These are phyloP conservation scores for Leucophenga montana DNA, from an alignment of 2,888 invertebrate genomes.

Conservation along the genomic window DNA sequence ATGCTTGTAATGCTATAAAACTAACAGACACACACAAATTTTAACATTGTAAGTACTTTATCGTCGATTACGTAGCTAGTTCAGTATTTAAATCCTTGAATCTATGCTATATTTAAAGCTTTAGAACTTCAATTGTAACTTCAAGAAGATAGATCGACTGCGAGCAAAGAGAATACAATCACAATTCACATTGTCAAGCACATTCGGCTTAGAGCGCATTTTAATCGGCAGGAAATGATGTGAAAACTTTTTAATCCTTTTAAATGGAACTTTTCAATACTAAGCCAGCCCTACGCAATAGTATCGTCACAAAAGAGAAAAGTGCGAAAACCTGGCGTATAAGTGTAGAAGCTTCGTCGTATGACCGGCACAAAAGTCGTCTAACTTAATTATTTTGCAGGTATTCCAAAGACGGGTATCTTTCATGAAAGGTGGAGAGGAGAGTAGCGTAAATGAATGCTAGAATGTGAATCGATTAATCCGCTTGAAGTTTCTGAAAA, in stretches of 20 bases:
- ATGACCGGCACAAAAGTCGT: too few relatives aligned
- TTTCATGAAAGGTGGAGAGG: too few relatives aligned
- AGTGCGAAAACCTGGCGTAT: too few relatives aligned
- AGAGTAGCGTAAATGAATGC: neutral
- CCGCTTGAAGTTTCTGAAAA: too few relatives aligned
- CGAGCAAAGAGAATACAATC: constrained; percentile 1
- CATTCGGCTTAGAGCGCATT: constrained; percentile 37
- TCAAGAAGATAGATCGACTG: too few relatives aligned
- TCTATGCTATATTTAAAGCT: constrained; percentile 37
- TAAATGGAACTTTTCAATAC: constrained; percentile 48
- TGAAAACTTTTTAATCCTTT: constrained; percentile 52
- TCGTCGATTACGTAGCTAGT: neutral
- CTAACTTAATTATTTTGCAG: too few relatives aligned
- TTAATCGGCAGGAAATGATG: constrained; percentile 56
- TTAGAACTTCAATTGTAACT: constrained; percentile 25
- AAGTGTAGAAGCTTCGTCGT: too few relatives aligned
- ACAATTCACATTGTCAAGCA: constrained; percentile 30
- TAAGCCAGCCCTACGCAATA: constrained; percentile 29
- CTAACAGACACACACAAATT: neutral
- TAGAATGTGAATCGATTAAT: neutral
- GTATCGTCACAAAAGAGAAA: too few relatives aligned
- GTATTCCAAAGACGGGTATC: too few relatives aligned
- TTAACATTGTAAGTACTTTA: constrained; percentile 6
- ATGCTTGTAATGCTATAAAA: constrained; percentile 11
- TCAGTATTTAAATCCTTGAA: constrained; percentile 16